Conservation (phyloP, 2,797 vertebrate species). For the Tapera naevia region DNA sequence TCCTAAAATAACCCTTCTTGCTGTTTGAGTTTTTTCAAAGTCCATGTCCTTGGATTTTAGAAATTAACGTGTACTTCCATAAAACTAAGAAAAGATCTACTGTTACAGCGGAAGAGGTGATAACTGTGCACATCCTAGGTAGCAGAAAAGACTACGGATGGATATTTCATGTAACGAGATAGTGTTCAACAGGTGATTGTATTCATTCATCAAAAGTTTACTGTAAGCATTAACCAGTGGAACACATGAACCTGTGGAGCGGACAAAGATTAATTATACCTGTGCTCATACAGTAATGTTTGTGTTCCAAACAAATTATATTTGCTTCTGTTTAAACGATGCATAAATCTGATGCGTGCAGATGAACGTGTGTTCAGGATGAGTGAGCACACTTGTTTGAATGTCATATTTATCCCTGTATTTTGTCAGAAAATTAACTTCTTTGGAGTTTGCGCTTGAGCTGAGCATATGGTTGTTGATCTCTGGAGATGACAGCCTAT, state of each 20-base stretch:
- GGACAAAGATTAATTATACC: slow-evolving; percentile 86
- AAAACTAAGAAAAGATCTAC: neutral
- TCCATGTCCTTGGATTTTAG: neutral
- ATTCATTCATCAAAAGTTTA: slow-evolving; percentile 77
- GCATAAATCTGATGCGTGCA: slow-evolving; percentile 90
- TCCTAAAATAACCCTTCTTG: slow-evolving; percentile 10
- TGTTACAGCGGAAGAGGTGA: neutral
- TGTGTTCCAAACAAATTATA: slow-evolving; percentile 88
- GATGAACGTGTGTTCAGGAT: slow-evolving; percentile 95
- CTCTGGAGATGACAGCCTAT: slow-evolving; percentile 99
- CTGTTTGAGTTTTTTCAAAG: neutral
- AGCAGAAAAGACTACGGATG: neutral
- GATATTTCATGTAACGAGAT: neutral
- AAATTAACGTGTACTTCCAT: neutral
- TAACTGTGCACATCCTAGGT: neutral
- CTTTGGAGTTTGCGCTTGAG: slow-evolving; percentile 97
- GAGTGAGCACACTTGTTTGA: slow-evolving; percentile 99
- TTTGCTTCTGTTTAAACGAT: slow-evolving; percentile 87
- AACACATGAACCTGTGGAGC: slow-evolving; percentile 75
- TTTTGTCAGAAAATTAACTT: slow-evolving; percentile 99
- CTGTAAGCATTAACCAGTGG: slow-evolving; percentile 64
- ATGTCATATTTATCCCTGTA: slow-evolving; percentile 99
- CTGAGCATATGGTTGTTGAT: slow-evolving; percentile 99
- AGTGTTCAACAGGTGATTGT: slow-evolving; percentile 68
- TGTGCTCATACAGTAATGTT: slow-evolving; percentile 80